Conservation (phyloP, 2,113 vertebrate species). For the Butastur rufipennis region DNA sequence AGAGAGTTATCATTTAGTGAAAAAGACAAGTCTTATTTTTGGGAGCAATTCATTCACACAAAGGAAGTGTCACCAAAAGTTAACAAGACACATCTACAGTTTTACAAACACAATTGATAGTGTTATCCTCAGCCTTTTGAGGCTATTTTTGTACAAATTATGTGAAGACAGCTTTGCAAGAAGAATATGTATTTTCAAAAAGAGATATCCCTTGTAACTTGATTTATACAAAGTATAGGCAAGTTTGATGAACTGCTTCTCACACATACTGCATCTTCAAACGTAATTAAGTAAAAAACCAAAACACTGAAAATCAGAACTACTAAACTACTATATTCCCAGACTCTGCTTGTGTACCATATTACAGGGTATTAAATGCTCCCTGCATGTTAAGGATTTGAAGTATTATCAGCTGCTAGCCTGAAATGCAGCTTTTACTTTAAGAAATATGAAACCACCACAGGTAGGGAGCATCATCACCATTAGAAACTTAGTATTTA, state of each 20-base stretch:
- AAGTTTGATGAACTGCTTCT: not conserved
- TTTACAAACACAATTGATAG: not conserved
- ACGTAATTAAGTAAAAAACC: not conserved
- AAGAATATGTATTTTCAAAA: not conserved
- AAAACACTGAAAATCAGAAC: not conserved
- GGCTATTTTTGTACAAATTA: not conserved
- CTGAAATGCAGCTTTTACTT: not conserved
- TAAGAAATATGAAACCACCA: not conserved
- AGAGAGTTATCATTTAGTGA: not conserved
- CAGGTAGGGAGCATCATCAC: not conserved
- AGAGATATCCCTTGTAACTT: not conserved
- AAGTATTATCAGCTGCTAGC: not conserved
- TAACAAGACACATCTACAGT: not conserved
- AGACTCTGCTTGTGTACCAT: not conserved
- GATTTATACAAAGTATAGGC: not conserved
- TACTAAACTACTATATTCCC: not conserved
- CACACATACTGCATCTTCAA: not conserved
- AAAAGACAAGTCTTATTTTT: not conserved
- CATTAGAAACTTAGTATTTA: not conserved
- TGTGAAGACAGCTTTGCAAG: not conserved
- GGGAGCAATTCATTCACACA: not conserved
- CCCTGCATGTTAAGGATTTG: not conserved
- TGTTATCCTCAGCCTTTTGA: not conserved
- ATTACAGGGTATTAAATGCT: not conserved
- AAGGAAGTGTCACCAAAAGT: not conserved